Evolutionary conservation across 2,888 invertebrate species (phyloP), one percentile per base, ranked within the genome.

Genomic region (Brachyptera putata): DNA sequence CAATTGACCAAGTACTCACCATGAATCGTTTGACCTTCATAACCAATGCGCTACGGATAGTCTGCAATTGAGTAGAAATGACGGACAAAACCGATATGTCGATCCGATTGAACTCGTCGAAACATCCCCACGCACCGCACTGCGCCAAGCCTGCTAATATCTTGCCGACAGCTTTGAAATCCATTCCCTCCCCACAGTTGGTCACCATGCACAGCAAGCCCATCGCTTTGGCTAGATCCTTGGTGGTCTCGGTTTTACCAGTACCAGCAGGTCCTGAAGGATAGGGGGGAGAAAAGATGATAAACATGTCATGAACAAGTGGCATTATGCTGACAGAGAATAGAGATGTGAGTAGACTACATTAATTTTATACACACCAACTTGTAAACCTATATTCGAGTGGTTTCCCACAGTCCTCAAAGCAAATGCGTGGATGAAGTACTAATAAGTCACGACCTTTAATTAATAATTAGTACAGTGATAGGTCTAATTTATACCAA

Each of bases 91-190:
- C 94, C 0, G 95, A 94, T 3, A 93, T 86, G 65, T 95, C 93
- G 66, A 96, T 95, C 34, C 94, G 80, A 75, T 95, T 95, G 76
- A 95, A 95, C 75, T 95, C 94, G 68, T 95, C 95, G 71, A 95
- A 95, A 73, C 95, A 95, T 1, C 95, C 95, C 95, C 95, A 95
- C 1, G 94, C 93, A 0, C 95, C 95, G 71, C 90, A 91, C 72
- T 91, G 90, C 58, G 87, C 87, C 56, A 92, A 76, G 1, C 91
- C 85, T 0, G 87, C 84, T 3, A 92, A 75, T 65, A 87, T 90
- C 37, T 84, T 84, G 4, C 86, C 86, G 53, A 91, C 85, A 1
- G 94, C 91, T 66, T 88, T 83, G 72, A 57, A 64, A 76, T 94
- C 93, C 92, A 94, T 93, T 16, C 92, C 92, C 75, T 95, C 94